Evolutionary conservation across 2,888 invertebrate genomes (phyloP).

Genomic region (Lasioglossum vierecki): DNA sequence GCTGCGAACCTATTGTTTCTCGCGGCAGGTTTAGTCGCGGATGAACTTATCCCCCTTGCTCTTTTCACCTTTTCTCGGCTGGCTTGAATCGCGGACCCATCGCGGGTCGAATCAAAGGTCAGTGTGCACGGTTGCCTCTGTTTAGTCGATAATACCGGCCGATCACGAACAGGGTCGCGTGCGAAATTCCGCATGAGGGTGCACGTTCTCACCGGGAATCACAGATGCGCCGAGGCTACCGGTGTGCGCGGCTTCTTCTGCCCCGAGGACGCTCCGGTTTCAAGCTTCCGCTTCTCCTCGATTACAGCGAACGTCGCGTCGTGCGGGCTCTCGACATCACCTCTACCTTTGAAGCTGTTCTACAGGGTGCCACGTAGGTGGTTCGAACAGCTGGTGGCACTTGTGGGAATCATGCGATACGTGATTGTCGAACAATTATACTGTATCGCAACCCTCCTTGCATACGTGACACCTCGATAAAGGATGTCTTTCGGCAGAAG

Average conservation of each 20-base stretch:
- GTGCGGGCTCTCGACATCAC: neutral
- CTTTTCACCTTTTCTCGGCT: conserved; percentile 64
- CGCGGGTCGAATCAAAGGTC: conserved; percentile 66
- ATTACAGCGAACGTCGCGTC: conserved; percentile 6
- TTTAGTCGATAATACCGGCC: conserved; percentile 53
- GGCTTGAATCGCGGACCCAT: conserved; percentile 33
- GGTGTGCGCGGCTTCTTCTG: neutral
- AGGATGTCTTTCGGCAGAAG: too few species aligned
- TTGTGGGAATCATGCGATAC: neutral
- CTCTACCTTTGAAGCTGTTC: neutral
- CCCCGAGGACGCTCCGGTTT: conserved; percentile 24
- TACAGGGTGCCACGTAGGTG: neutral
- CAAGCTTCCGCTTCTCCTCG: conserved; percentile 38
- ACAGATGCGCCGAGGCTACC: conserved; percentile 15
- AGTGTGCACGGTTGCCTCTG: conserved; percentile 54
- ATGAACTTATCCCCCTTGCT: conserved; percentile 65
- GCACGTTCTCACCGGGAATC: conserved; percentile 39
- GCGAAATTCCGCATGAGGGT: conserved; percentile 58
- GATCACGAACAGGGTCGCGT: conserved; percentile 59
- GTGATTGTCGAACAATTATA: neutral
- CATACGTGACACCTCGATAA: too few species aligned
- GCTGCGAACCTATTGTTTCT: conserved; percentile 51
- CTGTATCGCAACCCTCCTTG: too few species aligned
- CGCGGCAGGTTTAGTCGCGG: conserved; percentile 47
- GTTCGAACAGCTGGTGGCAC: neutral